These are phyloP conservation scores for Cryptotis parvus DNA, from an alignment of 2,113 vertebrate genomes.

Conservation along the genomic window DNA sequence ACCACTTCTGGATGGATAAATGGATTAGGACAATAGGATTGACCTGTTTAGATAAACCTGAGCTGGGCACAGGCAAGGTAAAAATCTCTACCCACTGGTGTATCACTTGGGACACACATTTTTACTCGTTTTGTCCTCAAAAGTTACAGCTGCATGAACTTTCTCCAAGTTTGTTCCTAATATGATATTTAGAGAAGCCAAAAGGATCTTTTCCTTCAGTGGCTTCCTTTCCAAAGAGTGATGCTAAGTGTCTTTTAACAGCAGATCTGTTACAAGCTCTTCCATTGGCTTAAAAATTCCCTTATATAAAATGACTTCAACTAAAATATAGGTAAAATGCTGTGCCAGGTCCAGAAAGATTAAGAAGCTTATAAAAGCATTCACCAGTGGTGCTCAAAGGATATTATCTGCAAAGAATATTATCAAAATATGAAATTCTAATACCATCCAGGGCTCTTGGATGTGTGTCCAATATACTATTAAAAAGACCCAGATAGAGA, in stretches of 20 bases:
- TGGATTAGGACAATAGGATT: no score
- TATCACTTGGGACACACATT: no score
- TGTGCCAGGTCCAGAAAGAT: constrained; percentile 22
- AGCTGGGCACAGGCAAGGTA: no score
- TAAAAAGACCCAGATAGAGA: constrained; percentile 50
- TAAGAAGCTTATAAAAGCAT: constrained; percentile 57
- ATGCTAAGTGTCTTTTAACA: constrained; percentile 54
- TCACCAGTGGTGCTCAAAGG: no score
- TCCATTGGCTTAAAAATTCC: constrained; percentile 51
- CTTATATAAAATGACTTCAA: constrained; percentile 52
- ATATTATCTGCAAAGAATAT: constrained; percentile 40
- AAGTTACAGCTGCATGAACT: background rate
- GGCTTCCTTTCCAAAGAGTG: constrained; percentile 48
- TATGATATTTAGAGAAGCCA: background rate
- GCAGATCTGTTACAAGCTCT: background rate
- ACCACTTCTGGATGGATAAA: no score
- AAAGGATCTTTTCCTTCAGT: constrained; percentile 17
- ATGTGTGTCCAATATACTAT: constrained; percentile 52
- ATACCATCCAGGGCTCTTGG: constrained; percentile 20
- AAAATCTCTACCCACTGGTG: no score
- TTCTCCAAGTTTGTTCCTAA: background rate
- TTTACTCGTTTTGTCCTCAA: background rate
- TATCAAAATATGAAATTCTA: constrained; percentile 46
- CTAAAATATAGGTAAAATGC: constrained; percentile 67
- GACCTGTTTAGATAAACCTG: no score